A percentile compares a stretch with the other conserved stretches of the same genome.
These are phyloP conservation scores for Schlechtendalia chinensis DNA, from an alignment of 1,140 invertebrate genomes.

Conservation along the genomic window DNA sequence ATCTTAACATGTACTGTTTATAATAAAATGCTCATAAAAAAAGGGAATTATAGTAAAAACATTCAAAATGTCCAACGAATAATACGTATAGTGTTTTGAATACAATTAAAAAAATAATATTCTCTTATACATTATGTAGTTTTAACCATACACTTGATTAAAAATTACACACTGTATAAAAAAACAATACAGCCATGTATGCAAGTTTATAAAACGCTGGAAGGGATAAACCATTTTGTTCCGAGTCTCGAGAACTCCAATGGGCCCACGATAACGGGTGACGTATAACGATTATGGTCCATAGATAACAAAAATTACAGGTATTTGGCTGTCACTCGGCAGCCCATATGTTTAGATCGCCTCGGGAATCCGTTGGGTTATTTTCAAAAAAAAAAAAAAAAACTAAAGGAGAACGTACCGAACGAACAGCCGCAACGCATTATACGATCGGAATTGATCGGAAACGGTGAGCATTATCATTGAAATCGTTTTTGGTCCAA, in stretches of 20 bases:
- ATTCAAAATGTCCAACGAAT: too few species aligned
- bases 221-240: not conserved
- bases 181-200: too few species aligned
- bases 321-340: slow-evolving; percentile 22
- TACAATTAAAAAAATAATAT: too few species aligned
- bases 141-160: too few species aligned
- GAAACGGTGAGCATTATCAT: not conserved
- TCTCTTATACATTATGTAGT: too few species aligned
- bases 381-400: slow-evolving; percentile 2
- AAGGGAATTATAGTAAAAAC: too few species aligned
- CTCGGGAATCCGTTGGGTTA: not conserved
- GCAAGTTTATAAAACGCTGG: not conserved
- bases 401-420: not conserved
- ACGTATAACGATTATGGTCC: slow-evolving; percentile 11
- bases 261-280: not conserved
- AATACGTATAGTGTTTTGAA: too few species aligned
- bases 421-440: not conserved
- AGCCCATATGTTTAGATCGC: slow-evolving; percentile 4
- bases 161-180: too few species aligned
- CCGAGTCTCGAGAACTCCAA: not conserved
- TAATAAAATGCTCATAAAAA: too few species aligned
- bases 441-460: not conserved
- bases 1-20: too few species aligned
- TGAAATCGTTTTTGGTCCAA: not conserved
- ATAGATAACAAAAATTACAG: slow-evolving; percentile 38